Base-by-base conservation (phyloP, 2,888 invertebrate genomes). In the Nemotelus nigrinus region DNA sequence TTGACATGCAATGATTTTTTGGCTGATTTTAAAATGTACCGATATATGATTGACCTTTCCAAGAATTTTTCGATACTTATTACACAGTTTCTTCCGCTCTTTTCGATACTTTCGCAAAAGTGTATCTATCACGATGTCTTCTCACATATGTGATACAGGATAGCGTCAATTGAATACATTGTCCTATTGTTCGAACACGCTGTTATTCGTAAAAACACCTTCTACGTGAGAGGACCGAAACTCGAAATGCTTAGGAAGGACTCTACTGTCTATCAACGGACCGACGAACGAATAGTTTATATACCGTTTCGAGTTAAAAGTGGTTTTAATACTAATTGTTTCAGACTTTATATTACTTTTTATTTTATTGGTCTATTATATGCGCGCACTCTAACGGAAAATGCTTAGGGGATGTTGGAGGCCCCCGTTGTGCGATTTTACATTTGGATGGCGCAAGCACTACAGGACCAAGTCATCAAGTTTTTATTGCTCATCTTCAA, bases 401-500 rank as follows among this genome's bases (percentile, higher is more conserved):
- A 76, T 76, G 76, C 65, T 64, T 76, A 65, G 55, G 65, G 63
- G 74, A 43, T 48, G 63, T 25, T n/a, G 8, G 60, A 25, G 60
- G 48, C 74, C 53, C 63, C 45, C 45, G 47, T 10, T 72, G 41
- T 72, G 44, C 48, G 57, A 44, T 63, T 76, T 76, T 76, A 65
- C 65, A 65, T 67, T 68, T 77, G 55, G 57, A 8, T 58, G n/a
- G 60, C n/a, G 68, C 47, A 60, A 58, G 68, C 77, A 71, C 77
- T 77, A 79, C 76, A 76, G 77, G 78, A 76, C 76, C 78, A 78
- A 71, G 78, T 79, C 79, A 77, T 79, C 78, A 79, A 79, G 47
- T 79, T 79, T 79, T 79, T 79, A 79, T 79, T 79, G 79, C 79
- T 79, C 79, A 79, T 79, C 79, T 79, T 79, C 78, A 78, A 78